phyloP scores from a whole-genome alignment of 2,113 vertebrate species.

The human region GRCh38 chr13:39585501-39586000 shows the following conservation, averaged over 20 bases:
- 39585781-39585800: neutral
- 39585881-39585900: neutral
- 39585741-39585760: too few relatives aligned
- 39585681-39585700: neutral
- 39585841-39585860: neutral
- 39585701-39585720: neutral
- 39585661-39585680: neutral
- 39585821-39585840: neutral
- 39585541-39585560: neutral
- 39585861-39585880: neutral
- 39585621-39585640: conserved; percentile 6
- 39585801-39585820: neutral
- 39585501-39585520: neutral
- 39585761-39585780: neutral
- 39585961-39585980: conserved; percentile 63
- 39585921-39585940: neutral
- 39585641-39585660: neutral
- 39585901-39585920: conserved; percentile 17
- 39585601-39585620: neutral
- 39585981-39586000: too few relatives aligned
- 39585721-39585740: neutral
- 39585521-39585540: neutral
- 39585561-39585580: neutral
- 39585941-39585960: conserved; percentile 59
- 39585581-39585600: neutral